Percentiles rank a stretch among this genome's conserved stretches.
Evolutionary conservation across 2,888 invertebrate species (phyloP).

Genomic region (Lymantria dispar): DNA sequence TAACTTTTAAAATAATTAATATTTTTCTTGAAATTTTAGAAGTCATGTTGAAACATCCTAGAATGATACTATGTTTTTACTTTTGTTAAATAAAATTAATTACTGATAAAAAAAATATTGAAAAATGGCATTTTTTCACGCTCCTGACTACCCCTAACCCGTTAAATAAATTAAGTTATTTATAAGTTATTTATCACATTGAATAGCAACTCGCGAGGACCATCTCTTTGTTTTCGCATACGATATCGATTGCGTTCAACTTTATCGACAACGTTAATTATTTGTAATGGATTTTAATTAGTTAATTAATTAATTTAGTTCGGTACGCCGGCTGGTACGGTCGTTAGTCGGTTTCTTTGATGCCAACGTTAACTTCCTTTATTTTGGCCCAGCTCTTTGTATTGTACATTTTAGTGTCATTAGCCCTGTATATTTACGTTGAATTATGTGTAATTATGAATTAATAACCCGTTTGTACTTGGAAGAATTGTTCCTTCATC

Average conservation of each 20-base stretch:
- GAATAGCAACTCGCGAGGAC: conserved; percentile 19
- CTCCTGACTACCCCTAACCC: too few relatives aligned
- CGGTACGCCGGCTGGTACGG: conserved; percentile 41
- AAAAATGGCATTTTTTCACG: too few relatives aligned
- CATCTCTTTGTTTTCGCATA: conserved; percentile 42
- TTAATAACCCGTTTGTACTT: conserved; percentile 28
- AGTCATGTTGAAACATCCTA: too few relatives aligned
- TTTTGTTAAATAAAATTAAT: too few relatives aligned
- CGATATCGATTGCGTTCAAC: conserved; percentile 50
- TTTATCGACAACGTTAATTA: conserved; percentile 53
- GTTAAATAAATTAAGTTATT: too few relatives aligned
- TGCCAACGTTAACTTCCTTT: conserved; percentile 46
- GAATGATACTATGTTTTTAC: too few relatives aligned
- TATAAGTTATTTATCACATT: too few relatives aligned
- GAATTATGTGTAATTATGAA: conserved; percentile 36
- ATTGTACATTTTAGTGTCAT: conserved; percentile 39
- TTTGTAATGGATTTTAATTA: conserved; percentile 70
- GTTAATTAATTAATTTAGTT: conserved; percentile 75
- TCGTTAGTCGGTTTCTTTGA: conserved; percentile 62
- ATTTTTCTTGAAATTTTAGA: too few relatives aligned
- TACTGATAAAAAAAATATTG: too few relatives aligned
- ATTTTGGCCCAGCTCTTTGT: conserved; percentile 44
- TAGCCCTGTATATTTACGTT: conserved; percentile 31
- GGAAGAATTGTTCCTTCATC: conserved; percentile 17
- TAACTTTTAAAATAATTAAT: too few relatives aligned